phyloP scores from a whole-genome alignment of 2,797 vertebrate species.

The Ispidina picta region DNA sequence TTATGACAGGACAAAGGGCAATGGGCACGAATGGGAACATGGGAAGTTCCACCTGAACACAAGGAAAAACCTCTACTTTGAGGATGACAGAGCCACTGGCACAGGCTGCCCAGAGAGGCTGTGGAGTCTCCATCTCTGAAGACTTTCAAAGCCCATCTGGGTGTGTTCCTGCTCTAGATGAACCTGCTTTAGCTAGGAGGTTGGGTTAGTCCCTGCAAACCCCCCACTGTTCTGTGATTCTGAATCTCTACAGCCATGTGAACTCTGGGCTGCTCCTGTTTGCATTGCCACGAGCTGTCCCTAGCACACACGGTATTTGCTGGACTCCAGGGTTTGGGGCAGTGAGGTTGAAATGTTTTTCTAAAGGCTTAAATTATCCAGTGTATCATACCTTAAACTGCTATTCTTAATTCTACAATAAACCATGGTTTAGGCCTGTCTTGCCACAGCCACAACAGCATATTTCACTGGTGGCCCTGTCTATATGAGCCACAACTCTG shows the following conservation, averaged over 20 bases:
- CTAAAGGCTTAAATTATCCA: neutral
- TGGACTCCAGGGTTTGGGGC: neutral
- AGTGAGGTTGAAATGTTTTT: neutral
- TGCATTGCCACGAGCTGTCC: neutral
- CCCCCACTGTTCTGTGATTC: neutral
- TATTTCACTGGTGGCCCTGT: neutral
- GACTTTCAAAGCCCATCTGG: too few relatives aligned
- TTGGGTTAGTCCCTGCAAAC: neutral
- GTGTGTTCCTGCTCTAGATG: neutral
- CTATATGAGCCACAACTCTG: neutral
- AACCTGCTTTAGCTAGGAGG: neutral
- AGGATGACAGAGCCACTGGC: neutral
- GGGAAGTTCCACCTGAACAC: too few relatives aligned
- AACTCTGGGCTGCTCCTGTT: neutral
- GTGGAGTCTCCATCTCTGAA: too few relatives aligned
- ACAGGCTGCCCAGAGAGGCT: too few relatives aligned
- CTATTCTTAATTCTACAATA: neutral
- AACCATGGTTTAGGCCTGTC: neutral
- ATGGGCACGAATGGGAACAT: neutral
- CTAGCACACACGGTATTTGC: neutral
- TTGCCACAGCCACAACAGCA: neutral
- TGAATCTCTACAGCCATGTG: rapidly evolving
- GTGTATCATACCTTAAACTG: neutral
- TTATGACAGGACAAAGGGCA: neutral
- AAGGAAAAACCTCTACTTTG: neutral